Evolutionary conservation across 2,797 vertebrate species (phyloP), one percentile per base, ranked within the genome.

Genomic region (Poecilia gillii): DNA sequence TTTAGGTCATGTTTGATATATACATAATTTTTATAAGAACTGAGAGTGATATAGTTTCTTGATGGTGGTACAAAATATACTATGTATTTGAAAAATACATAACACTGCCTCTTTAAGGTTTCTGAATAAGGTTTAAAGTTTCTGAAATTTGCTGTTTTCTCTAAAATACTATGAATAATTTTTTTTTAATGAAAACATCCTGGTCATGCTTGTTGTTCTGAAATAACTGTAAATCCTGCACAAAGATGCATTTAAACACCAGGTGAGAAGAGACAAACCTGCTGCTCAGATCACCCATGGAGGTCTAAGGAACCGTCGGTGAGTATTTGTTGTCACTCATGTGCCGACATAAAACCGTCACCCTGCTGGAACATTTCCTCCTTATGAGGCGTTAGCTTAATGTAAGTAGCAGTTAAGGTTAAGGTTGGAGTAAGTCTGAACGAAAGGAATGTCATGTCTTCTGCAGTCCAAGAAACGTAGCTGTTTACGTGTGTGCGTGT

Each of bases 391-490:
- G 8, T 25, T 68, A 39, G 68, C 41, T 71, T 71, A 28, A 45
- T 71, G 41, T 71, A 49, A 70, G 36, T 11, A 39, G 23, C 8
- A 72, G n/a, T 57, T 41, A 55, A 55, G 49, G 28, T 55, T 31
- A 45, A 72, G 66, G 76, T 45, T 77, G 39, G 25, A 77, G 68
- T 25, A 72, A 45, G 36, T 31, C 36, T 72, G 16, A 36, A 20
- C 1, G 14, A 76, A 18, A 47, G 33, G 46, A 43, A 53, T 53
- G 66, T 55, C 51, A 70, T 41, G 8, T 43, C 31, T 36, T 68
- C 33, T 68, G 25, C 53, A 55, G 75, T 55, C 64, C 36, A 53
- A 33, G 25, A 57, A 43, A 23, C 18, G 5, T 45, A 4, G 68
- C 51, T 43, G n/a, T 59, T 64, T 36, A 49, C 62, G 59, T 64